Conservation (phyloP, 2,797 vertebrate genomes). For the Chiloscyllium punctatum region DNA sequence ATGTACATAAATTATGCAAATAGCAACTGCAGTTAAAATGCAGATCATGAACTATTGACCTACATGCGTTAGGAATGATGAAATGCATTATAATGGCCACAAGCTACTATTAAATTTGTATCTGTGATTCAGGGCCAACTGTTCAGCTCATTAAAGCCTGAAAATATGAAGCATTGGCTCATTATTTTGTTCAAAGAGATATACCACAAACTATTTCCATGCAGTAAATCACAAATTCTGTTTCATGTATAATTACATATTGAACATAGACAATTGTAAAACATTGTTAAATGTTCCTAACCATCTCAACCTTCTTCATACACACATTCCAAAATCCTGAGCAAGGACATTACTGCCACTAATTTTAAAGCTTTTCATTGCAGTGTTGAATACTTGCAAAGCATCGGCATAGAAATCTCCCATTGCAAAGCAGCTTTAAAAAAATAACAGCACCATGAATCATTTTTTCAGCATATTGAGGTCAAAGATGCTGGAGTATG, state of each 20-base stretch:
- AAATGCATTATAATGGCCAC: neutral
- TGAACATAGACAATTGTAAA: neutral
- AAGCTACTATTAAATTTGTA: neutral
- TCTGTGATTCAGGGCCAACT: neutral
- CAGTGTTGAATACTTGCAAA: neutral
- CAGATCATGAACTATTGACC: neutral
- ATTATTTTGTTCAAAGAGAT: neutral
- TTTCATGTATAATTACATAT: neutral
- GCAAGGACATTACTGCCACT: neutral
- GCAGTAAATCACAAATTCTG: neutral
- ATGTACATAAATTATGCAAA: slow-evolving; percentile 19
- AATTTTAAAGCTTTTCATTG: neutral
- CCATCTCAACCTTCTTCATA: neutral
- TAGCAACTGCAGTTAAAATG: neutral
- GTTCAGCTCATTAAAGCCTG: neutral
- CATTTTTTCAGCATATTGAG: neutral
- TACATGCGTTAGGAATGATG: neutral
- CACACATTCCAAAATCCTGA: neutral
- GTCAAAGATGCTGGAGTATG: neutral
- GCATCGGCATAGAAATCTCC: neutral
- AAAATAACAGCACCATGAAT: neutral
- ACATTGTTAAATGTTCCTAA: neutral
- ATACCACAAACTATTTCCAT: neutral
- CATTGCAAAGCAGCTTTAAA: neutral
- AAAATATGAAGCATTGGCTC: neutral